Conservation (phyloP, 2,797 vertebrate genomes). For the Scarus forsteni region DNA sequence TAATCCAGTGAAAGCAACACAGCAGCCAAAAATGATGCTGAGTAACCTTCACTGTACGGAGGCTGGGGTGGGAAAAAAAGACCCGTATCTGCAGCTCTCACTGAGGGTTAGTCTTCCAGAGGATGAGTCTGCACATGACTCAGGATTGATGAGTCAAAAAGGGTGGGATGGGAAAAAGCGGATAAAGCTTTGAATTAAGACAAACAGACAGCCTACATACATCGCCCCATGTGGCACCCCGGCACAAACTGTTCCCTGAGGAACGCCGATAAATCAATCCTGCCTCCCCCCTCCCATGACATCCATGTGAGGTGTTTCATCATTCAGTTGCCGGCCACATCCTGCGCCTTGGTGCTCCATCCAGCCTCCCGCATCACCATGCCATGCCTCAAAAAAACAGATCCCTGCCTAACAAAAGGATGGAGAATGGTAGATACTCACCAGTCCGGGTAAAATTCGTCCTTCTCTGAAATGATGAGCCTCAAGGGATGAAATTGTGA, state of each 20-base stretch:
- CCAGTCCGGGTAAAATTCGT: constrained; percentile 42
- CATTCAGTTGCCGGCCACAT: constrained; percentile 66
- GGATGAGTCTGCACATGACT: constrained; percentile 13
- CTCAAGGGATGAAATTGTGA: constrained; percentile 83
- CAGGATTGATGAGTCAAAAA: constrained; percentile 15
- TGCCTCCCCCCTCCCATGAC: constrained; percentile 47
- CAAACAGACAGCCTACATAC: not conserved
- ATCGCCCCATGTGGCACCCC: constrained; percentile 27
- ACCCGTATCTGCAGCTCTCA: too few relatives aligned
- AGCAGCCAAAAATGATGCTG: constrained; percentile 27
- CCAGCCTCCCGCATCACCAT: not conserved
- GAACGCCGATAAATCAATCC: constrained; percentile 36
- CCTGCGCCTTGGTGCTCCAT: constrained; percentile 45
- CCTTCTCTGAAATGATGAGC: constrained; percentile 33
- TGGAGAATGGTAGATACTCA: constrained; percentile 35
- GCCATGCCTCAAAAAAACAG: not conserved
- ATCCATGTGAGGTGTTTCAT: constrained; percentile 82
- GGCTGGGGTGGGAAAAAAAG: not conserved
- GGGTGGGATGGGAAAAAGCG: not conserved
- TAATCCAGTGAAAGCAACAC: constrained; percentile 40
- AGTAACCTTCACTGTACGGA: constrained; percentile 38
- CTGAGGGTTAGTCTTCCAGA: not conserved
- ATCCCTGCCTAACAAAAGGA: not conserved
- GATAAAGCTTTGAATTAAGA: not conserved
- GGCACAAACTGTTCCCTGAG: constrained; percentile 38